Conservation (phyloP, 2,888 invertebrate genomes). For the Oligia fasciuncula region DNA sequence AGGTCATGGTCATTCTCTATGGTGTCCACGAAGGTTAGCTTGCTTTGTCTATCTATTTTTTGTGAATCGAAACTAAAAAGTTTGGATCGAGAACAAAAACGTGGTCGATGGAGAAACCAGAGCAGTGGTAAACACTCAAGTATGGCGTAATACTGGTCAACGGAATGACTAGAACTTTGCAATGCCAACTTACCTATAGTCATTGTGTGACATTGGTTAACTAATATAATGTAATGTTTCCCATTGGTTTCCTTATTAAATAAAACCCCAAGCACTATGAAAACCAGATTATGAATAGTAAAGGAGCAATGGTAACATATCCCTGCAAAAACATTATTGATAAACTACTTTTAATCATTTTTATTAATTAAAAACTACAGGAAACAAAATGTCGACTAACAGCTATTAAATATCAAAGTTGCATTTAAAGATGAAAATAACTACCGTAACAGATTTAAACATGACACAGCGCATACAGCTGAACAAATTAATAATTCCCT, state of each 20-base stretch:
- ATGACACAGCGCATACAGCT: constrained; percentile 8
- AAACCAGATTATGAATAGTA: not conserved
- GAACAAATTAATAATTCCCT: constrained; percentile 35
- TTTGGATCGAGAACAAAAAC: constrained; percentile 28
- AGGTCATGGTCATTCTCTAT: constrained; percentile 58
- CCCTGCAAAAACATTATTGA: not conserved
- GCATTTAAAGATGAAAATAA: not conserved
- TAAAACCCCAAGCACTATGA: not conserved
- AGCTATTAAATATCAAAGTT: not conserved
- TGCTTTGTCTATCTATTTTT: constrained; percentile 37
- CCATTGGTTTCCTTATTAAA: constrained; percentile 2
- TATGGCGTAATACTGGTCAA: not conserved
- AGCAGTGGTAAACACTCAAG: constrained; percentile 25
- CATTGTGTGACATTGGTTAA: not conserved
- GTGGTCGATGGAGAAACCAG: constrained; percentile 16
- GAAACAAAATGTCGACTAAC: not conserved
- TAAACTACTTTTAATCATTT: not conserved
- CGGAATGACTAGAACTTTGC: constrained; percentile 1
- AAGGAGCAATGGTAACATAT: not conserved
- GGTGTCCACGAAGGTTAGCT: constrained; percentile 45
- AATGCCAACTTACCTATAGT: not conserved
- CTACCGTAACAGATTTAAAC: constrained; percentile 12
- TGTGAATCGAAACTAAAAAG: constrained; percentile 20
- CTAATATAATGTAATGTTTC: not conserved
- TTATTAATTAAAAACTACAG: not conserved